Conservation (phyloP, 2,113 vertebrate genomes). For the Cnemophilus loriae region DNA sequence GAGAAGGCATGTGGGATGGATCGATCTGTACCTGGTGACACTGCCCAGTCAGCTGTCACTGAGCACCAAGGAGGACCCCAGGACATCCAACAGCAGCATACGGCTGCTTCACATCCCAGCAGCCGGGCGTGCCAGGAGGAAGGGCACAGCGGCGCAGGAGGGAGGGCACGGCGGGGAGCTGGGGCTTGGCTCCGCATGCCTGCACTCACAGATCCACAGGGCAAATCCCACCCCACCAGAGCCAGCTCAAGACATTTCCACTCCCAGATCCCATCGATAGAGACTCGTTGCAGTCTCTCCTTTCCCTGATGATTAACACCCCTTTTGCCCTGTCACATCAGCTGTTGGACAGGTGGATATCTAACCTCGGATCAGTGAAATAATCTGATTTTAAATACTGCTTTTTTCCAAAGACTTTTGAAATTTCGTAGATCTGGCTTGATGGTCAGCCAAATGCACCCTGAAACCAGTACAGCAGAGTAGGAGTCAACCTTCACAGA, state of each 20-base stretch:
- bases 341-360: background rate
- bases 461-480: background rate
- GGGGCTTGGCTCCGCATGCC: background rate
- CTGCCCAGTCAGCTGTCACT: background rate
- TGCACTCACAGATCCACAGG: background rate
- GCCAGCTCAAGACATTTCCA: background rate
- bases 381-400: background rate
- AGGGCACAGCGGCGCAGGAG: no score
- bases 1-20: background rate
- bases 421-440: background rate
- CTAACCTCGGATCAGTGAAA: background rate
- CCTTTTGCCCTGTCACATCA: background rate
- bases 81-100: fast-evolving
- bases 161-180: background rate
- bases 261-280: background rate
- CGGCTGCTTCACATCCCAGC: background rate
- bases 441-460: background rate
- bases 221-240: background rate
- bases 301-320: background rate
- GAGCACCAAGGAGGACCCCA: fast-evolving
- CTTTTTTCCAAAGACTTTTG: background rate
- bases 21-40: background rate
- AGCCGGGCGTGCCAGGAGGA: background rate
- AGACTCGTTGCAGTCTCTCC: background rate
- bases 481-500: background rate